Base-by-base conservation (phyloP, 2,888 invertebrate species). In the Caenorhabditis becei region DNA sequence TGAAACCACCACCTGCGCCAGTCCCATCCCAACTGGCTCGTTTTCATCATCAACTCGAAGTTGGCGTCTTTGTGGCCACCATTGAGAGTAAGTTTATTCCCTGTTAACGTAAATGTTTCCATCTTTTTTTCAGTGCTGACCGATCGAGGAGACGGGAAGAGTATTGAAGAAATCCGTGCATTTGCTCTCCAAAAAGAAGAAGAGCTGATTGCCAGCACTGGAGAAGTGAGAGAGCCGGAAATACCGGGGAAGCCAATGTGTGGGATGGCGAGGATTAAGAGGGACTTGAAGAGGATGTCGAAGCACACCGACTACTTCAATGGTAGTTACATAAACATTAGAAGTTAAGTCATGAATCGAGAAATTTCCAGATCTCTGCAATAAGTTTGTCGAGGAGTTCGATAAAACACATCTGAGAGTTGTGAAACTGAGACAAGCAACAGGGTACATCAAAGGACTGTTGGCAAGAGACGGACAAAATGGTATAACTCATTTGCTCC, bases 371-470 rank as follows among this genome's bases (percentile, higher is more conserved):
- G 75, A 44, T 1, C 44, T 75, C n/a, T 37, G 51, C 24, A 37
- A 35, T 26, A 66, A 75, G 26, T 66, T 75, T 14, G 16, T 75
- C 11, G 53, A 53, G 16, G 75, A 75, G 4, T 75, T 75, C 49
- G 75, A 75, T 24, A 61, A 54, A 3, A 53, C 75, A 8, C 14
- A 20, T 2, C 10, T 20, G 3, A 16, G 61, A 2, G 28, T 75
- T 8, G 24, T 14, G 18, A 75, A 67, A 18, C 23, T 75, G 24
- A 51, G 66, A 11, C 14, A 32, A 23, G 75, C 61, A 3, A 75
- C 66, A 2, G 75, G 66, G 1, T 66, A 51, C 24, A 75, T 75
- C 32, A 75, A 67, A 14, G 75, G 75, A n/a, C 8, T 75, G 0
- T 16, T 75, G 59, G 61, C 44, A 0, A 35, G 49, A n/a, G 51